A percentile compares a stretch with the other conserved stretches of the same genome.
These are phyloP conservation scores for Epiblema foenella DNA, from an alignment of 2,888 invertebrate genomes.

Conservation along the genomic window DNA sequence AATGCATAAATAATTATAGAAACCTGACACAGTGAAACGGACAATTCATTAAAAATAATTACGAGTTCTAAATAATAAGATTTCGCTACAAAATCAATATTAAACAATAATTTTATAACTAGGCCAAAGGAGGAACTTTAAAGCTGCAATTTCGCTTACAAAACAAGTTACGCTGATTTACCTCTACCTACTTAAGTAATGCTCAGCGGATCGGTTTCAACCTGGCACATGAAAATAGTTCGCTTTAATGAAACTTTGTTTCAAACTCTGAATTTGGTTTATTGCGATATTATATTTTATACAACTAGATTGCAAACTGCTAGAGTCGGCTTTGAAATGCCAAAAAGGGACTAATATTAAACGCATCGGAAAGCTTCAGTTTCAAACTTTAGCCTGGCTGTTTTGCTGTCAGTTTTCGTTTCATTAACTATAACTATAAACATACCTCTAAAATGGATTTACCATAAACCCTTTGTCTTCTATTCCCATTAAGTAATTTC, in stretches of 20 bases:
- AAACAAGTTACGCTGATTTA: conserved; percentile 29
- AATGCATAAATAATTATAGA: conserved; percentile 25
- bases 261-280: conserved; percentile 58
- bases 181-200: conserved; percentile 42
- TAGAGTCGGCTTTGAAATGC: conserved; percentile 53
- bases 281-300: conserved; percentile 57
- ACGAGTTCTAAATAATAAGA: not conserved
- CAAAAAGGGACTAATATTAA: conserved; percentile 55
- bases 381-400: conserved; percentile 24
- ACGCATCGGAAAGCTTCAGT: conserved; percentile 44
- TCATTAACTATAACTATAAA: not conserved
- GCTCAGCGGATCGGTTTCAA: conserved; percentile 32
- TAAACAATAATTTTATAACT: conserved; percentile 8
- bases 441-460: not conserved
- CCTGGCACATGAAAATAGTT: conserved; percentile 47
- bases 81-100: conserved; percentile 15
- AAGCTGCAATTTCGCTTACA: conserved; percentile 16
- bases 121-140: conserved; percentile 9
- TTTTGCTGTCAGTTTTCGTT: conserved; percentile 3
- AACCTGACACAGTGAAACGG: not conserved
- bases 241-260: conserved; percentile 63
- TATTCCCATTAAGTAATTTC: not conserved
- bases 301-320: conserved; percentile 50
- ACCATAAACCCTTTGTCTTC: not conserved
- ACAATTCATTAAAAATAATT: not conserved